Percentiles rank a stretch among this genome's conserved stretches.
These are phyloP conservation scores for Vidua macroura DNA, from an alignment of 2,113 vertebrate genomes.

Conservation along the genomic window DNA sequence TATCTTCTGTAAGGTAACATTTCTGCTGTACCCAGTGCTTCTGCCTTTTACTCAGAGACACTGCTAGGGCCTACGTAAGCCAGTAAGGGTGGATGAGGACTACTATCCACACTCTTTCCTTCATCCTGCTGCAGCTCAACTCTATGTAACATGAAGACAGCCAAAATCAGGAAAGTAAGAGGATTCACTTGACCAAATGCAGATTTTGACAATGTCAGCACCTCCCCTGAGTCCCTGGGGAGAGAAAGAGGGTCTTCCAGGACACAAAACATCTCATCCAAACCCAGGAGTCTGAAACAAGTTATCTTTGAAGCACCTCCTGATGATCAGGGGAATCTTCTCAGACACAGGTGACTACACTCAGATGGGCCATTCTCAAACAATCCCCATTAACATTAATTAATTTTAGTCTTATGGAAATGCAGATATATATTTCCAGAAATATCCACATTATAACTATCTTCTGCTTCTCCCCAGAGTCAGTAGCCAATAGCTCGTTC, in stretches of 20 bases:
- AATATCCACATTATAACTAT: neutral
- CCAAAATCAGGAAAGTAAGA: neutral
- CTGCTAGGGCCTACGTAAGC: neutral
- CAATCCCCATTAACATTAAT: neutral
- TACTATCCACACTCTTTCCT: neutral
- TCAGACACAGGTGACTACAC: neutral
- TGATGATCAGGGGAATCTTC: neutral
- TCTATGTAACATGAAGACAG: neutral
- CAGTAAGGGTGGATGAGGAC: neutral
- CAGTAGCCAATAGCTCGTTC: accelerated
- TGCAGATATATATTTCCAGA: neutral
- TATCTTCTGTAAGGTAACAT: neutral
- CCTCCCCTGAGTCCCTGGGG: neutral
- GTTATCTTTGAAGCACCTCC: neutral
- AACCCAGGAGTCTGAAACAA: neutral
- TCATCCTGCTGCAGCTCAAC: neutral
- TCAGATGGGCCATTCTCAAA: neutral
- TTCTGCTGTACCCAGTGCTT: neutral
- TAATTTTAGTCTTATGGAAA: neutral
- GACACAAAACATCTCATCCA: neutral
- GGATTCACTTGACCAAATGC: accelerated
- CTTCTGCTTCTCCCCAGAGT: neutral
- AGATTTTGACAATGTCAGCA: neutral
- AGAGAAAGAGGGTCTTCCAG: neutral
- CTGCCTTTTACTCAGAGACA: neutral